Base-by-base conservation (phyloP, 2,113 vertebrate genomes). In the Copsychus sechellarum region DNA sequence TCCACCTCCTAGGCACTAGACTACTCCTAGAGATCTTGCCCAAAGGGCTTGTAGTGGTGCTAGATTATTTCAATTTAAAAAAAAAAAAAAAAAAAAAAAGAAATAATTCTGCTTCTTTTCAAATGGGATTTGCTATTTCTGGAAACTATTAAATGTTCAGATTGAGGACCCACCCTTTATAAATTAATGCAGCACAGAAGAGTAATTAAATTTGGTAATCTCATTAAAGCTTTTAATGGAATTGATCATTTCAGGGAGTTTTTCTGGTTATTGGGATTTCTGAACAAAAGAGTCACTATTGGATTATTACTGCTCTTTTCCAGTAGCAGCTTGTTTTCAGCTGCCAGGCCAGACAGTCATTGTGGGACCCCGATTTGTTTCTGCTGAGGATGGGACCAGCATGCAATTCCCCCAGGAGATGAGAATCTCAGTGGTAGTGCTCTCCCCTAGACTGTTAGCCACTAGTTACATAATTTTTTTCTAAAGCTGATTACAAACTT, bases 151-250 rank as follows among this genome's bases (percentile, higher is more conserved):
- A 70, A 92, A 93, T 81, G 90, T 88, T 92, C 94, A 79, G 80
- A 93, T 80, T 7, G 91, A 95, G 92, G 91, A 95, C 79, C 90
- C 95, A 92, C 83, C 94, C 90, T 92, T 90, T 93, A 95, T 95
- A 94, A 96, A 95, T 97, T 95, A 96, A 97, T 94, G 95, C 81
- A 95, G 90, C 69, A 93, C 86, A 88, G 81, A 91, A 92, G 67
- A 94, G 94, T 95, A 96, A 95, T 97, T 96, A 97, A 96, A 93
- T 95, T 96, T 94, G 56, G 90, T 97, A 97, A 97, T 97, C 94
- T 92, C 88, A 96, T 97, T 97, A 97, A 97, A 96, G 86, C 92
- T 97, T 97, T 96, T 97, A 96, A 97, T 96, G 81, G 90, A 96
- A 98, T 97, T 94, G 86, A 97, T 97, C 33, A 89, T 96, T 97